Evolutionary conservation across 2,113 vertebrate genomes (phyloP).

Genomic region (Nibea coibor): DNA sequence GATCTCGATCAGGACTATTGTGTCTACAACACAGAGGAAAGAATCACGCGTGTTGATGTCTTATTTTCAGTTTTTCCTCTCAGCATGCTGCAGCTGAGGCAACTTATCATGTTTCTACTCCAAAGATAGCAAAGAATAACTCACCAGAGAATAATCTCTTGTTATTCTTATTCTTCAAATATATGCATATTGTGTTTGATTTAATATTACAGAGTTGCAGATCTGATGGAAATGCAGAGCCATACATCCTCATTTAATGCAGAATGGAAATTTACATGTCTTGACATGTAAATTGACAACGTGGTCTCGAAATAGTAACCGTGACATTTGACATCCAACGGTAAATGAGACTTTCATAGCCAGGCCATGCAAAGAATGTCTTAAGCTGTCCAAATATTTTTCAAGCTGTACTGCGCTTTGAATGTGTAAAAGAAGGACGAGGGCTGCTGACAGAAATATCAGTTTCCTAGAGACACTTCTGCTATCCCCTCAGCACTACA

Average conservation of each 20-base stretch:
- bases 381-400: constrained; percentile 62
- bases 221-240: constrained; percentile 13
- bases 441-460: constrained; percentile 73
- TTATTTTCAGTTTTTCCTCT: neutral
- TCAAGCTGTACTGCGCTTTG: constrained; percentile 22
- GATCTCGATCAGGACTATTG: neutral
- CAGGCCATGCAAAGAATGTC: constrained; percentile 44
- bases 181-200: constrained; percentile 10
- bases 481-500: constrained; percentile 57
- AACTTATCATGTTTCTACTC: neutral
- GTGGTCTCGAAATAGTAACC: constrained; percentile 43
- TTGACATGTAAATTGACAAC: constrained; percentile 36
- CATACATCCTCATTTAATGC: constrained; percentile 14
- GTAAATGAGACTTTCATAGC: constrained; percentile 46
- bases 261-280: constrained; percentile 13
- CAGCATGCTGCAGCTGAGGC: neutral
- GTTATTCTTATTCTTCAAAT: neutral
- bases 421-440: constrained; percentile 49
- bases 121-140: neutral
- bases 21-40: neutral
- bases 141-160: no score
- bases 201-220: neutral
- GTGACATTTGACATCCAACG: constrained; percentile 51
- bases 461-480: constrained; percentile 69
- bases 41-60: neutral